A percentile compares a stretch with the other conserved stretches of the same genome.
These are phyloP conservation scores for Phalloptychus januarius DNA, from an alignment of 2,797 vertebrate species.

Conservation along the genomic window DNA sequence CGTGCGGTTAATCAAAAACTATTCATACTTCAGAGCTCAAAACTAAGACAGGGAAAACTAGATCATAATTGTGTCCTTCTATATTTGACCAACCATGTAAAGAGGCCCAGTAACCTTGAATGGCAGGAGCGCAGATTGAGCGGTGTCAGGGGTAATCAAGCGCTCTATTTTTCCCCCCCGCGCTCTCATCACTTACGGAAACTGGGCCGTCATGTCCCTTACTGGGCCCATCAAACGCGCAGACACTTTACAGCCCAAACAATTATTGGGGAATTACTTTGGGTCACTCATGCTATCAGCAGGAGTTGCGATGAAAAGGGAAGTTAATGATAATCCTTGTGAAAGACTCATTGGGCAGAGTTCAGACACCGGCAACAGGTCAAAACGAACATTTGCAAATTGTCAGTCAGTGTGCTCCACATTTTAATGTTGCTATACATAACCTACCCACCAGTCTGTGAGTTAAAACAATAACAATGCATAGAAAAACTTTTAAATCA, in stretches of 20 bases:
- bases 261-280: slow-evolving; percentile 52
- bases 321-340: slow-evolving; percentile 31
- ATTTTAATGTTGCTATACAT: neutral
- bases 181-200: slow-evolving; percentile 76
- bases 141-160: slow-evolving; percentile 81
- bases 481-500: neutral
- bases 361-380: slow-evolving; percentile 16
- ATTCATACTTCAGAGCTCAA: slow-evolving; percentile 29
- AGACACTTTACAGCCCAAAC: slow-evolving; percentile 34
- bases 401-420: neutral
- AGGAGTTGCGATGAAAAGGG: slow-evolving; percentile 35
- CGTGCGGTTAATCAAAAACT: slow-evolving; percentile 29
- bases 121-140: slow-evolving; percentile 63
- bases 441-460: neutral
- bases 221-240: slow-evolving; percentile 54
- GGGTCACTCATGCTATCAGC: slow-evolving; percentile 29
- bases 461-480: neutral
- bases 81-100: slow-evolving; percentile 68
- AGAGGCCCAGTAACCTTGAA: slow-evolving; percentile 74
- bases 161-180: slow-evolving; percentile 76
- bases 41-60: slow-evolving; percentile 45
- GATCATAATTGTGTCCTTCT: slow-evolving; percentile 66
- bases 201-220: slow-evolving; percentile 74
- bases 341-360: slow-evolving; percentile 11
- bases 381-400: slow-evolving; percentile 12